Conservation (phyloP, 1,140 invertebrate species). For the Drosophila repleta region DNA sequence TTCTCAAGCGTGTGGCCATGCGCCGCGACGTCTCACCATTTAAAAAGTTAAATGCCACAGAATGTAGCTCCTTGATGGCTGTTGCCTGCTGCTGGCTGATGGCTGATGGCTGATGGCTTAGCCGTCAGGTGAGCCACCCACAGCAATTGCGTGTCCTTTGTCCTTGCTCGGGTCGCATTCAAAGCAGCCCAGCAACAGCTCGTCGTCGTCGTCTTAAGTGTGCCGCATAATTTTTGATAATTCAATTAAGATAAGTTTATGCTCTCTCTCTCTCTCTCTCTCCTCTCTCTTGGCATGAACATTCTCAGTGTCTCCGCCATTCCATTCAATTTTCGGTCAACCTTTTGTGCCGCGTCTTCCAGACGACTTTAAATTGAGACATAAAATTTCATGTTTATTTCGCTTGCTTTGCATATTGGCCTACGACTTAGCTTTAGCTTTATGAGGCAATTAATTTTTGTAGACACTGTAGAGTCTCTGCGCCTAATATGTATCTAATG, state of each 20-base stretch:
- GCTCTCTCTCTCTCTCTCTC: conserved; percentile 37
- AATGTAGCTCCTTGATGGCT: conserved; percentile 37
- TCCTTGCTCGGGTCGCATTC: conserved; percentile 29
- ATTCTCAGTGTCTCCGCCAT: conserved; percentile 36
- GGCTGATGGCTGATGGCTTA: conserved; percentile 7
- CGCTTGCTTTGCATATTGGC: conserved; percentile 54
- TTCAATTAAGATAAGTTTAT: conserved; percentile 71
- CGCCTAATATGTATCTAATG: conserved; percentile 1
- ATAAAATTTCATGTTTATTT: conserved; percentile 61
- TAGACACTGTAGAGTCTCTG: background rate
- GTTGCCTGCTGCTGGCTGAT: too few relatives aligned
- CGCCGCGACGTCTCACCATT: conserved; percentile 32
- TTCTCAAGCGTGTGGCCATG: conserved; percentile 50
- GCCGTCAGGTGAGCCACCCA: conserved; percentile 26
- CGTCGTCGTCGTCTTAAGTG: conserved; percentile 43
- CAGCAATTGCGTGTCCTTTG: conserved; percentile 40
- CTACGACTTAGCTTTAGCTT: too few relatives aligned
- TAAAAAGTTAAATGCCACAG: conserved; percentile 65
- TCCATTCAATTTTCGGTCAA: conserved; percentile 51
- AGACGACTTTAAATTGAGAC: conserved; percentile 45
- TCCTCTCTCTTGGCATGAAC: conserved; percentile 33
- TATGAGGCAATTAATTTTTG: conserved; percentile 33
- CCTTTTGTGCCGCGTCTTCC: background rate
- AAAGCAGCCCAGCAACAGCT: conserved; percentile 45
- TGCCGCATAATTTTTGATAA: conserved; percentile 70